Evolutionary conservation across 2,888 invertebrate species (phyloP).

Genomic region (Frankliniella fusca): DNA sequence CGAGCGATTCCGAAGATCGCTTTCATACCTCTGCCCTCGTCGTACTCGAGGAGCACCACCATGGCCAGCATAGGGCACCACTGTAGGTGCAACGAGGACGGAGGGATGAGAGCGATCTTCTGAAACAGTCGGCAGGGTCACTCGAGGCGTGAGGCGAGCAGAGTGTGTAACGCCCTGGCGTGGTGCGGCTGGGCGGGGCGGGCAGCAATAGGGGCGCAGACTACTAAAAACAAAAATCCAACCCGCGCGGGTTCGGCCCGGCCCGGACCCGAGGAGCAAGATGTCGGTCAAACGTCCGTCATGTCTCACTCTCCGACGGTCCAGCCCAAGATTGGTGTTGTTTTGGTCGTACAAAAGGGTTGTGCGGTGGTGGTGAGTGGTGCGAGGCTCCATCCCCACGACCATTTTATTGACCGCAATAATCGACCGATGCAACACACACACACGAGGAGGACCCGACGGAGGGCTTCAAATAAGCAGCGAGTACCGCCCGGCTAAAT

Average conservation of each 20-base stretch:
- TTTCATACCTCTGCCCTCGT: too few species aligned
- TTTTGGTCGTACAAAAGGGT: not conserved
- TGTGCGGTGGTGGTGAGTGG: not conserved
- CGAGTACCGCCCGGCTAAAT: not conserved
- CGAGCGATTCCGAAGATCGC: not conserved
- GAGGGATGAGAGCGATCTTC: too few species aligned
- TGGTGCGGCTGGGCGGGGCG: too few species aligned
- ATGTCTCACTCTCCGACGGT: not conserved
- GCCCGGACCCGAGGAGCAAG: not conserved
- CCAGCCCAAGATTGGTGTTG: not conserved
- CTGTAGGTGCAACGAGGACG: too few species aligned
- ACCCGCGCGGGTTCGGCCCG: not conserved
- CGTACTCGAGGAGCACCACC: too few species aligned
- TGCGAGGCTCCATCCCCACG: not conserved
- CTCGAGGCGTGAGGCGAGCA: not conserved
- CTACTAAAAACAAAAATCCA: not conserved
- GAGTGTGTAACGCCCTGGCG: not conserved
- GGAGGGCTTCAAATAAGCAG: not conserved
- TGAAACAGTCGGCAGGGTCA: not conserved
- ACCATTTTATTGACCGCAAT: constrained; percentile 25
- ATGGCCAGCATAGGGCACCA: too few species aligned
- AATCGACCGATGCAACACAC: constrained; percentile 7
- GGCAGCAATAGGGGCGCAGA: not conserved
- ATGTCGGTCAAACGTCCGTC: not conserved
- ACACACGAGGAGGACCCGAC: not conserved